Conservation (phyloP, 1,140 invertebrate species). For the Nixonia krombeini region DNA sequence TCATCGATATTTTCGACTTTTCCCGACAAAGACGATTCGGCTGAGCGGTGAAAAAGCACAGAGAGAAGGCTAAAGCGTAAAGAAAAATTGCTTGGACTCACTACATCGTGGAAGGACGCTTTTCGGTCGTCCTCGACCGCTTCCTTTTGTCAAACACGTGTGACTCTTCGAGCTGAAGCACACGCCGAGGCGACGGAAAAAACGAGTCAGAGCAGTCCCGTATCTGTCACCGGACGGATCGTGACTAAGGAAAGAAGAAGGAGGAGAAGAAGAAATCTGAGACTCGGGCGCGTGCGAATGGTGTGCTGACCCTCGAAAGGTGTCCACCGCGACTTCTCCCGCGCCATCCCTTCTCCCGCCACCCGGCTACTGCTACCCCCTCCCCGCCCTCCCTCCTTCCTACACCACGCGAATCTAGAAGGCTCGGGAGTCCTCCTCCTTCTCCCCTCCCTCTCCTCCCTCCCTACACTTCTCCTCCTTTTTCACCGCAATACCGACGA, state of each 20-base stretch:
- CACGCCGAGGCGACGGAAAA: conserved; percentile 10
- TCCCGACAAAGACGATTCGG: too few species aligned
- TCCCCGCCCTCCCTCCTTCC: neutral
- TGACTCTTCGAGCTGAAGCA: neutral
- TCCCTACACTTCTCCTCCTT: neutral
- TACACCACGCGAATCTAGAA: too few species aligned
- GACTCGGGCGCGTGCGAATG: conserved; percentile 34
- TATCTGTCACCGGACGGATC: conserved; percentile 57
- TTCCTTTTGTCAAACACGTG: conserved; percentile 1
- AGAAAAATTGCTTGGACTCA: conserved; percentile 15
- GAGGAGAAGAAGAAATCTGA: conserved; percentile 39
- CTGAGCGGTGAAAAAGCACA: too few species aligned
- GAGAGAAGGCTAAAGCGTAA: neutral
- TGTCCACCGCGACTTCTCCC: conserved; percentile 54
- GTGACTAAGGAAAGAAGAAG: conserved; percentile 55
- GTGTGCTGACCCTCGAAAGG: conserved; percentile 53
- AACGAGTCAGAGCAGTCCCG: conserved; percentile 23
- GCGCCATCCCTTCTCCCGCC: conserved; percentile 10
- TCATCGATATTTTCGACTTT: too few species aligned
- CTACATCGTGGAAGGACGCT: conserved; percentile 8
- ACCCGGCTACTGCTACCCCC: neutral
- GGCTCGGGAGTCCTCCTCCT: too few species aligned
- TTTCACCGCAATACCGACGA: conserved; percentile 14
- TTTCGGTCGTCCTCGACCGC: neutral
- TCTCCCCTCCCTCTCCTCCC: conserved; percentile 4